Percentiles rank a stretch among this genome's conserved stretches.
Conservation (phyloP, 2,888 invertebrate genomes). For the Melangyna quadrimaculata region DNA sequence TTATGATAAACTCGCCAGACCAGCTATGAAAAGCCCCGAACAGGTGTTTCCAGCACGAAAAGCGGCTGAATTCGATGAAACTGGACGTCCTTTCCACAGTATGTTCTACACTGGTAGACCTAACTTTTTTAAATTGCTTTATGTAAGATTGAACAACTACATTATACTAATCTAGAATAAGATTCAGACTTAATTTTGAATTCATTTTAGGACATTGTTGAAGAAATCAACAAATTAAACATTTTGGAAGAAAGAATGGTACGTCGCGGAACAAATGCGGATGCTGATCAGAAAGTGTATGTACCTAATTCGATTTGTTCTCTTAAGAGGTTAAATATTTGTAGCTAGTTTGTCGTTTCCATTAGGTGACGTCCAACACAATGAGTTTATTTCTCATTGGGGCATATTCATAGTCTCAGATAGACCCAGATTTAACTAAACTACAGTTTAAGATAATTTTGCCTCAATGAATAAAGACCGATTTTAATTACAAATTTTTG, state of each 20-base stretch:
- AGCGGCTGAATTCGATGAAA: conserved; percentile 94
- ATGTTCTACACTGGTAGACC: conserved; percentile 96
- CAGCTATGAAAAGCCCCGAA: conserved; percentile 94
- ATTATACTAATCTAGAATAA: no score
- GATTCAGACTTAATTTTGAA: neutral
- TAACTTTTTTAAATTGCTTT: conserved; percentile 90
- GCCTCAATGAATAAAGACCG: no score
- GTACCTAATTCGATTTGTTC: conserved; percentile 71
- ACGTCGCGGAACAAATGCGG: conserved; percentile 84
- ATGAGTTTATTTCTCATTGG: no score
- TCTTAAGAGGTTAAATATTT: neutral
- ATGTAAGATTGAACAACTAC: conserved; percentile 84
- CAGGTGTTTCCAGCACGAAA: conserved; percentile 92
- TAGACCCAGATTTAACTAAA: no score
- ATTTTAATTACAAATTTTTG: no score
- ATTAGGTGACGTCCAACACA: no score
- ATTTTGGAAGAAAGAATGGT: conserved; percentile 87
- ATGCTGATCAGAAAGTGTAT: conserved; percentile 84
- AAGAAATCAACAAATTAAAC: conserved; percentile 85
- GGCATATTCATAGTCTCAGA: no score
- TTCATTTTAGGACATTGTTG: conserved; percentile 85
- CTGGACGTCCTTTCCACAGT: conserved; percentile 94
- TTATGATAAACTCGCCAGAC: conserved; percentile 91
- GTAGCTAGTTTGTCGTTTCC: no score
- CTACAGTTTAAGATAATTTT: no score